Evolutionary conservation across 2,113 vertebrate species (phyloP).

Genomic region (Zosterops pallidus): DNA sequence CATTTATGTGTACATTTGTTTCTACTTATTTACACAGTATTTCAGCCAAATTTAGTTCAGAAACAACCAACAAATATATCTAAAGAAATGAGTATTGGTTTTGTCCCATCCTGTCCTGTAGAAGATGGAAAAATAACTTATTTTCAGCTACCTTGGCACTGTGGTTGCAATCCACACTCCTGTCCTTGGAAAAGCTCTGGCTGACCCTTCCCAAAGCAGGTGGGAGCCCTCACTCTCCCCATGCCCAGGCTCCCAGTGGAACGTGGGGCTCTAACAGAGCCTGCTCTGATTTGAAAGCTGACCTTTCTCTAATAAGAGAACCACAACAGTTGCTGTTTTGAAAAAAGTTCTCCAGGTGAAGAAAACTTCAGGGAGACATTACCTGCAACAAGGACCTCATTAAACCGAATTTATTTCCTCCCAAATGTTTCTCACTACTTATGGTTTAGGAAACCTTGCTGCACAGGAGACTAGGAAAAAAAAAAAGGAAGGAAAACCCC

Average conservation of each 20-base stretch:
- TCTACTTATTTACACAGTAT: not conserved
- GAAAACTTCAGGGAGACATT: not conserved
- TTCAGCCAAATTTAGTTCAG: not conserved
- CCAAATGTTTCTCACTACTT: not conserved
- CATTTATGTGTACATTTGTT: accelerated
- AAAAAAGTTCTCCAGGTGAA: not conserved
- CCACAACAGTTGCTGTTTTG: not conserved
- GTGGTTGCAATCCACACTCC: too few species aligned
- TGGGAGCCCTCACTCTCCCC: not conserved
- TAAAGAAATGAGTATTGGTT: not conserved
- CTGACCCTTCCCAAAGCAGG: not conserved
- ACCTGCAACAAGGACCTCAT: not conserved
- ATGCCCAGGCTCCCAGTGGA: accelerated
- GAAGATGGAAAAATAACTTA: not conserved
- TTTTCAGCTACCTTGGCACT: not conserved
- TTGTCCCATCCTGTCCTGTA: not conserved
- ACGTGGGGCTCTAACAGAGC: not conserved
- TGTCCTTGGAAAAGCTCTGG: not conserved
- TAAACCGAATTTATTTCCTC: not conserved
- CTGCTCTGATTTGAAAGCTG: not conserved
- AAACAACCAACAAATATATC: not conserved
- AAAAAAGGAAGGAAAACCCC: not conserved
- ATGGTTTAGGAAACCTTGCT: not conserved
- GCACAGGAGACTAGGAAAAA: not conserved
- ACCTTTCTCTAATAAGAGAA: not conserved